Conservation (phyloP, 2,888 invertebrate genomes). For the Charanyca ferruginea region DNA sequence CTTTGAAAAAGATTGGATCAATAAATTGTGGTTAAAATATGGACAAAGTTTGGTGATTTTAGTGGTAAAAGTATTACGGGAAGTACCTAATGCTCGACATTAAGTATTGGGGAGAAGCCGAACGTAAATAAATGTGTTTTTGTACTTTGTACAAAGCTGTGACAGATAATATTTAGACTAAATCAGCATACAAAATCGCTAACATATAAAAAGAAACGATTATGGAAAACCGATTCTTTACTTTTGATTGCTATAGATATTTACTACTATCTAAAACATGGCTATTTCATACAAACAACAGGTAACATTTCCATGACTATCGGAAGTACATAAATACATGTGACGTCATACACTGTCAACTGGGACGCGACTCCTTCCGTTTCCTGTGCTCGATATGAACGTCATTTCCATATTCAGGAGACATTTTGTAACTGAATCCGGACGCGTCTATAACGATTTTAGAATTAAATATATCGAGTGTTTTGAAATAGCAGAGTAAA, state of each 20-base stretch:
- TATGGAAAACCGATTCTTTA: constrained; percentile 11
- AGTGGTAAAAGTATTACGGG: not conserved
- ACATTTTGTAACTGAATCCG: constrained; percentile 37
- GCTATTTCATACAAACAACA: constrained; percentile 11
- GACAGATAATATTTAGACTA: not conserved
- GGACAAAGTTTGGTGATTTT: constrained; percentile 2
- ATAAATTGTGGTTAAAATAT: not conserved
- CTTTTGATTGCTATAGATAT: not conserved
- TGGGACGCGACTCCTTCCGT: constrained; percentile 67
- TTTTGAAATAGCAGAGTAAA: constrained; percentile 2
- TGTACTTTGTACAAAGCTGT: not conserved
- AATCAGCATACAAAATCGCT: not conserved
- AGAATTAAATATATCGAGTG: not conserved
- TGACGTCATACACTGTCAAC: constrained; percentile 53
- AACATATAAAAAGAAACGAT: constrained; percentile 10
- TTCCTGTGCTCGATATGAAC: constrained; percentile 67
- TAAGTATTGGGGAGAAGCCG: not conserved
- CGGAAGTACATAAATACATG: constrained; percentile 30
- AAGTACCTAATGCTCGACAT: not conserved
- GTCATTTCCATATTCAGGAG: constrained; percentile 60
- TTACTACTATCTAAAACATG: too few relatives aligned
- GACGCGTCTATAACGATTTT: constrained; percentile 18
- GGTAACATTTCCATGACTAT: constrained; percentile 41
- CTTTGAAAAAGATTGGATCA: not conserved
- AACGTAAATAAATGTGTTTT: constrained; percentile 1